Base-by-base conservation (phyloP, 2,797 vertebrate species). In the Podargus strigoides region DNA sequence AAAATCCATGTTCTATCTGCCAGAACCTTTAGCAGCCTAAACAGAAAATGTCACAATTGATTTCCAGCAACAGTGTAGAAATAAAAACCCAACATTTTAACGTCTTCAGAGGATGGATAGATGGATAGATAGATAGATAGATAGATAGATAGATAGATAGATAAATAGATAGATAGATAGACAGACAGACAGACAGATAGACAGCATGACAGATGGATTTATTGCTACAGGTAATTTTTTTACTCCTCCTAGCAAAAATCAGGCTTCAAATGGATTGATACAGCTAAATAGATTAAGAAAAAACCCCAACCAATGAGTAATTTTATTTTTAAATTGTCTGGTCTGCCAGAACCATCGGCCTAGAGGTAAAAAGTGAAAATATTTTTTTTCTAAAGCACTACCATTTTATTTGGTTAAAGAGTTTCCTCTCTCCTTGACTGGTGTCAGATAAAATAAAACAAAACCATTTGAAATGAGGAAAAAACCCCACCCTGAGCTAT, bases 21-120 rank as follows among this genome's bases (percentile, higher is more conserved):
- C 96, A 96, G 96, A 96, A 95, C 53, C 93, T 93, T 96, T 93
- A 94, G 87, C 89, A 94, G 92, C 77, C 95, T 94, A 94, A 95
- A 96, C 91, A 95, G 91, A 95, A 95, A 95, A 95, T 93, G 95
- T 95, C 95, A 96, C 87, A 96, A 95, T 74, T 94, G 91, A 97
- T 97, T 96, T 93, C 83, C 92, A 93, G 83, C 59, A 68, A 87
- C 0, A 6, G 50, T 47, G 90, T 2, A 66, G 85, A 96, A 96
- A 96, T 93, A 96, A 91, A 97, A 91, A 21, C 1, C 1, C 75
- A 94, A 92, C 85, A 7, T 91, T 96, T 94, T 90, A 13, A 88
- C 89, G 74, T 94, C 92, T 95, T 91, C 39, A 91, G 80, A 87
- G 87, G 36, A 92, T 64, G 74, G 63, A 67, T 3, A 81, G 64